phyloP scores from a whole-genome alignment of 1,140 invertebrate genomes.

The Drosophila pseudoobscura region DNA sequence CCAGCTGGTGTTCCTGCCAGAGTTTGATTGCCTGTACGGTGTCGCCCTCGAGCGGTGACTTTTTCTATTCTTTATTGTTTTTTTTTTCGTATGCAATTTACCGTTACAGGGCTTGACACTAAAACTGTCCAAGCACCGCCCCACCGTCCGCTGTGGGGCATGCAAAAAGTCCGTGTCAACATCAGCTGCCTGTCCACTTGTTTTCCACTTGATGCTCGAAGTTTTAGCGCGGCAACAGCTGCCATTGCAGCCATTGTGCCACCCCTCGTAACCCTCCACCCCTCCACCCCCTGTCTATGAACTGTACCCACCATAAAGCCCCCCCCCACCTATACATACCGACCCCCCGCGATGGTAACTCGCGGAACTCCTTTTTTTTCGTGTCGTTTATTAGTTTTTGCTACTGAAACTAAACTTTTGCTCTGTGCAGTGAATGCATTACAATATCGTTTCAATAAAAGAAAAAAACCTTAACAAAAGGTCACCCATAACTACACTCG shows the following conservation, averaged over 20 bases:
- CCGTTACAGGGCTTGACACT: conserved; percentile 51
- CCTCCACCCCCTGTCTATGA: neutral
- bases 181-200: conserved; percentile 74
- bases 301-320: too few relatives aligned
- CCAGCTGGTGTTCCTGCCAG: conserved; percentile 27
- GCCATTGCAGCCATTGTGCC: conserved; percentile 22
- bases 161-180: conserved; percentile 51
- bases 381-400: conserved; percentile 40
- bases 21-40: conserved; percentile 35
- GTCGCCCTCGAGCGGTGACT: conserved; percentile 59
- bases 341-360: neutral
- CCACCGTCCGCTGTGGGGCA: neutral
- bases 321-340: too few relatives aligned
- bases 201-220: conserved; percentile 75
- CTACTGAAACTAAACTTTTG: conserved; percentile 36
- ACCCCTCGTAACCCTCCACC: too few relatives aligned
- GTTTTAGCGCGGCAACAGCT: conserved; percentile 61
- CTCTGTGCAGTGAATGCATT: conserved; percentile 60
- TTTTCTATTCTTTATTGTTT: neutral
- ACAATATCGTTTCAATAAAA: conserved; percentile 60
- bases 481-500: too few relatives aligned
- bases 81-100: conserved; percentile 60
- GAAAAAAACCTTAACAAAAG: conserved; percentile 13
- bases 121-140: conserved; percentile 42
- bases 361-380: conserved; percentile 3